Percentiles rank a stretch among this genome's conserved stretches.
These are phyloP conservation scores for Diadumene lineata DNA, from an alignment of 92 coral and sea anemone species.

Conservation along the genomic window DNA sequence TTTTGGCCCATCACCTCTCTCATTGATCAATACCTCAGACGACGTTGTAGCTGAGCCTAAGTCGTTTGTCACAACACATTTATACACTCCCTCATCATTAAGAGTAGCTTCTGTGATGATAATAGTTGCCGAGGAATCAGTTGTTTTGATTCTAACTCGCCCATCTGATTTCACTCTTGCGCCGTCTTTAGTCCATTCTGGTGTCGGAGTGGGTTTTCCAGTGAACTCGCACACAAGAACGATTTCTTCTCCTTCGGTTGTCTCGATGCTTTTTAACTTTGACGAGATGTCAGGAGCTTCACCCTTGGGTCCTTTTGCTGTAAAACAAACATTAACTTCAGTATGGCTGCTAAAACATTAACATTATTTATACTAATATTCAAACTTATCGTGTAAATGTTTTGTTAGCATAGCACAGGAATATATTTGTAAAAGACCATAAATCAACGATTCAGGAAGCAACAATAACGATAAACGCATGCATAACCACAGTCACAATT, in stretches of 20 bases:
- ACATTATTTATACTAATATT: too few species aligned
- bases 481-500: too few species aligned
- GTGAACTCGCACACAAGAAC: constrained; percentile 53
- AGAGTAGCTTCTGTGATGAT: constrained; percentile 49
- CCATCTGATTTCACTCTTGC: constrained; percentile 42
- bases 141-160: constrained; percentile 36
- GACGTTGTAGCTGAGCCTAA: constrained; percentile 58
- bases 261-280: constrained; percentile 53
- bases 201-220: constrained; percentile 72
- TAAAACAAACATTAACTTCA: constrained; percentile 12
- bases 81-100: constrained; percentile 75
- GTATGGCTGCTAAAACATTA: too few species aligned
- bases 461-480: neutral
- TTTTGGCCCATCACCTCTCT: constrained; percentile 52
- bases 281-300: constrained; percentile 49
- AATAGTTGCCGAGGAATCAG: constrained; percentile 51
- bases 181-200: constrained; percentile 81
- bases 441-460: neutral
- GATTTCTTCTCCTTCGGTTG: constrained; percentile 63
- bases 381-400: too few species aligned
- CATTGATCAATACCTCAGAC: constrained; percentile 70
- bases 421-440: neutral
- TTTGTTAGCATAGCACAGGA: too few species aligned
- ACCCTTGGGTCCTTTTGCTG: constrained; percentile 62
- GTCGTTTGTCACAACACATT: constrained; percentile 60